Evolutionary conservation across 2,797 vertebrate species (phyloP).

Genomic region (Pseudomugil gertrudae): DNA sequence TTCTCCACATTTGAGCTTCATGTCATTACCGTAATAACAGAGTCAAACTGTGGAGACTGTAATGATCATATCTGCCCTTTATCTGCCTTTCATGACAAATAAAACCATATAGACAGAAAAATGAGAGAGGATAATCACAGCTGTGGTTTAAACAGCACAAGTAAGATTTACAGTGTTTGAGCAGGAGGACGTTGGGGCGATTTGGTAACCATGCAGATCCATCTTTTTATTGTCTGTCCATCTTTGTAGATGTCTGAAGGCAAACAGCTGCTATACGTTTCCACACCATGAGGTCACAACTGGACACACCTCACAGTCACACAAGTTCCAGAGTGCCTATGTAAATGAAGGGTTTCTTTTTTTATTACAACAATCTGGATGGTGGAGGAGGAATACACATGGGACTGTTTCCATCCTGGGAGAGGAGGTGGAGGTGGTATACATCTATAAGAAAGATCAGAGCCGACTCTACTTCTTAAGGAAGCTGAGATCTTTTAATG

Average conservation of each 20-base stretch:
- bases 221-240: constrained; percentile 56
- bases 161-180: constrained; percentile 47
- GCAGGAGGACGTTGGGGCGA: constrained; percentile 35
- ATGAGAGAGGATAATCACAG: constrained; percentile 22
- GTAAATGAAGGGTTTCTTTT: too few relatives aligned
- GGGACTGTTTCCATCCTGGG: too few relatives aligned
- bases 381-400: too few relatives aligned
- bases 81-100: constrained; percentile 20
- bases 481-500: too few relatives aligned
- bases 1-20: constrained; percentile 40
- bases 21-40: constrained; percentile 35
- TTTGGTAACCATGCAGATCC: constrained; percentile 40
- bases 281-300: constrained; percentile 38
- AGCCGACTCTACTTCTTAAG: too few relatives aligned
- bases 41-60: constrained; percentile 31
- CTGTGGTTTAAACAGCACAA: constrained; percentile 4
- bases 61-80: constrained; percentile 54
- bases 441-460: too few relatives aligned
- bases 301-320: constrained; percentile 25
- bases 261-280: constrained; percentile 46
- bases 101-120: too few relatives aligned
- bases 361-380: too few relatives aligned
- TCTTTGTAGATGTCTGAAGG: constrained; percentile 39
- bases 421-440: too few relatives aligned
- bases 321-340: too few relatives aligned